These are phyloP conservation scores for Calliphora vomitoria DNA, from an alignment of 2,888 invertebrate species.

Conservation along the genomic window DNA sequence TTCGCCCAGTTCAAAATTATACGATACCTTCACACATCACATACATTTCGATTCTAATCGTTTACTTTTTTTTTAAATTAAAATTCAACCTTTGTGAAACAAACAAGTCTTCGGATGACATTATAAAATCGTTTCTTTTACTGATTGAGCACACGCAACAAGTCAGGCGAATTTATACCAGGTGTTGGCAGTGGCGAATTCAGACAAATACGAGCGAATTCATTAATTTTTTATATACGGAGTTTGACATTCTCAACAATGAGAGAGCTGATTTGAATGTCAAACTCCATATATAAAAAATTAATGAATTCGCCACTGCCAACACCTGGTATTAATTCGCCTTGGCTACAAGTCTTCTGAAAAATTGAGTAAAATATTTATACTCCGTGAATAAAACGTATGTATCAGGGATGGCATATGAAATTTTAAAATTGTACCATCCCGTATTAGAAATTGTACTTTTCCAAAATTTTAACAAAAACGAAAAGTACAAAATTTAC, in stretches of 20 bases:
- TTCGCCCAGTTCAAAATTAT: neutral
- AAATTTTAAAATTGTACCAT: too few species aligned
- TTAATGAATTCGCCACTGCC: too few species aligned
- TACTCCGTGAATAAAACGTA: neutral
- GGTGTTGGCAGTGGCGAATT: too few species aligned
- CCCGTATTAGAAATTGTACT: too few species aligned
- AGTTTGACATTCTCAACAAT: too few species aligned
- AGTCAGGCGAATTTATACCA: neutral
- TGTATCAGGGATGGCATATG: neutral
- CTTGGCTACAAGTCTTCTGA: neutral
- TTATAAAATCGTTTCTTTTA: neutral
- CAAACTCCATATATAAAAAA: too few species aligned
- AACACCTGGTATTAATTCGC: too few species aligned
- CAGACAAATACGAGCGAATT: too few species aligned
- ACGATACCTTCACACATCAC: neutral
- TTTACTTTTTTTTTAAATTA: neutral
- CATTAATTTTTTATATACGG: too few species aligned
- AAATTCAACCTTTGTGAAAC: slow-evolving; percentile 6
- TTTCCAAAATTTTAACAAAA: too few species aligned
- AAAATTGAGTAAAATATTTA: neutral
- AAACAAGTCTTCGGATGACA: neutral
- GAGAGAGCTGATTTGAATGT: too few species aligned
- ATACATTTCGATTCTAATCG: neutral
- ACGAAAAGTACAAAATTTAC: too few species aligned
- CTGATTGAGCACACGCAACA: neutral